Evolutionary conservation across 2,888 invertebrate genomes (phyloP), one percentile per base, ranked within the genome.

Genomic region (Noctua pronuba): DNA sequence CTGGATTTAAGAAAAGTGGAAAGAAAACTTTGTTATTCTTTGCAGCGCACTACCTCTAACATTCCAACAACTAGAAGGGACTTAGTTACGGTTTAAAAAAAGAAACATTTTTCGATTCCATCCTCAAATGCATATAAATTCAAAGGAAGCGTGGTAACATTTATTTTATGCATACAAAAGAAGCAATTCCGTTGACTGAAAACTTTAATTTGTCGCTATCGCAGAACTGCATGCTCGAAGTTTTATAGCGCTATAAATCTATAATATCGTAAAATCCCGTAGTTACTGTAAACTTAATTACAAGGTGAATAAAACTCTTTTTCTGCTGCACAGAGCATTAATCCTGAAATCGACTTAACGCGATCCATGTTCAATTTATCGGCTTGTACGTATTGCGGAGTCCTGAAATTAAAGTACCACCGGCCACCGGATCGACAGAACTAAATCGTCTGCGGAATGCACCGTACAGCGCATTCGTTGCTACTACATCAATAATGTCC

Each of bases 291-390:
- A 79, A 88, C 75, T 69, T 80, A 80, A 86, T 87, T 86, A 83
- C 66, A 76, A 72, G 74, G 58, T 77, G 75, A 73, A 82, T 76
- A 84, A 84, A 82, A 82, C 85, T 85, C 81, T 85, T 85, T 83
- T 82, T 82, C 85, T 85, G 80, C 75, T 84, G 82, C 77, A 78
- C 84, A 86, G 73, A 81, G 87, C 86, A 87, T 83, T 89, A 90
- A 90, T 90, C 83, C 88, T 73, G 68, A 81, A 88, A 83, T 88
- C 87, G 84, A 91, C 88, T 89, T 88, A 90, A 86, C 84, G 75
- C 76, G 84, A 86, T 88, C 85, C 82, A 83, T 83, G 85, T 86
- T 89, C 87, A 88, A 88, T 89, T 89, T 88, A 90, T 87, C 83
- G 84, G 80, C 80, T 89, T 85, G 84, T 79, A 73, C 78, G 86